Percentiles rank a stretch among this genome's conserved stretches.
Conservation (phyloP, 1,140 invertebrate species). For the Drusus annulatus region DNA sequence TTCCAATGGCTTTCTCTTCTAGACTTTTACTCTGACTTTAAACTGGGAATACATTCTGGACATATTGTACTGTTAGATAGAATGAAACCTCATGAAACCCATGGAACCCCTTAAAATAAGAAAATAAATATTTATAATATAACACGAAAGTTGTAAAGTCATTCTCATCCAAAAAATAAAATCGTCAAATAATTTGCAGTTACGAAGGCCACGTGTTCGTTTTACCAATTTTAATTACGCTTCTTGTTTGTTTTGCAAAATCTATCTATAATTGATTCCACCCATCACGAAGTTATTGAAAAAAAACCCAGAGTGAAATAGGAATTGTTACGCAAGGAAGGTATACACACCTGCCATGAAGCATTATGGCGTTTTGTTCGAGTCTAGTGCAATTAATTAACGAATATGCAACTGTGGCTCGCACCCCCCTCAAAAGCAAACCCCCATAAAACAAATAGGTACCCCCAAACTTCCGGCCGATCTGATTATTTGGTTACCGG, state of each 20-base stretch:
- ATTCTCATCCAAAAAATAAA: too few relatives aligned
- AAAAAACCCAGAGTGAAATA: conserved; percentile 23
- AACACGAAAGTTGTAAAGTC: too few relatives aligned
- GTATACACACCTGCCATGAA: neutral
- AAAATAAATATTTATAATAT: too few relatives aligned
- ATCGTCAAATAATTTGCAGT: too few relatives aligned
- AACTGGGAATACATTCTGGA: too few relatives aligned
- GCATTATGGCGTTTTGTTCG: conserved; percentile 40
- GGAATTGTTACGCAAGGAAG: conserved; percentile 28
- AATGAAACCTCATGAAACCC: too few relatives aligned
- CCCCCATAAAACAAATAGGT: conserved; percentile 23
- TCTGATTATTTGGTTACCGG: conserved; percentile 51
- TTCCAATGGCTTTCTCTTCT: too few relatives aligned
- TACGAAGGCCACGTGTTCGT: neutral
- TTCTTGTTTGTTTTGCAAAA: conserved; percentile 12
- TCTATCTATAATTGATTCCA: conserved; percentile 31
- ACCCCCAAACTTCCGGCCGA: conserved; percentile 44
- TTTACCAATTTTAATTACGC: conserved; percentile 26
- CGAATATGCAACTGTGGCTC: conserved; percentile 34
- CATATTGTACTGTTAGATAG: too few relatives aligned
- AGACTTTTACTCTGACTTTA: too few relatives aligned
- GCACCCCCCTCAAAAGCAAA: conserved; percentile 1
- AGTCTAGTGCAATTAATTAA: conserved; percentile 44
- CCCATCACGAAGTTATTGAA: conserved; percentile 33
- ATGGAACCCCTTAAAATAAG: too few relatives aligned